A percentile compares a stretch with the other conserved stretches of the same genome.
Conservation (phyloP, 2,113 vertebrate genomes). For the Paramormyrops kingsleyae region DNA sequence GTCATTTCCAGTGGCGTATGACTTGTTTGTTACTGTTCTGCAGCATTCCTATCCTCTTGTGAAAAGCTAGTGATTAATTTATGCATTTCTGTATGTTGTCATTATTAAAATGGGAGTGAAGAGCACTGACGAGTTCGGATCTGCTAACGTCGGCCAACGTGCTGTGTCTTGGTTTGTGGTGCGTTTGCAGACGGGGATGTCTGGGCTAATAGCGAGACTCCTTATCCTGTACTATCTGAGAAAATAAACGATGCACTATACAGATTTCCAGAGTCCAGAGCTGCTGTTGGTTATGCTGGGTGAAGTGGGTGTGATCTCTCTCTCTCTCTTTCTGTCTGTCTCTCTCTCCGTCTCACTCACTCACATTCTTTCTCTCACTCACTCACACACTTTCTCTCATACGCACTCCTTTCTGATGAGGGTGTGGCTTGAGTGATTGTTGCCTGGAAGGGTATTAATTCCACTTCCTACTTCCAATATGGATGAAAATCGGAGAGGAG, state of each 20-base stretch:
- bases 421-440: background rate
- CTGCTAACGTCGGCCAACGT: conserved; percentile 65
- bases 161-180: conserved; percentile 59
- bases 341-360: background rate
- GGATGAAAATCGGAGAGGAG: background rate
- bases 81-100: conserved; percentile 85
- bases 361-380: background rate
- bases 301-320: background rate
- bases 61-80: conserved; percentile 92
- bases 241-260: conserved; percentile 58
- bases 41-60: conserved; percentile 68
- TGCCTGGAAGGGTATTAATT: background rate
- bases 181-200: conserved; percentile 60
- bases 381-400: background rate
- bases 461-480: background rate
- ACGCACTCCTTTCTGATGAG: background rate
- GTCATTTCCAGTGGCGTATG: conserved; percentile 47
- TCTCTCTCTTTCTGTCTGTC: background rate
- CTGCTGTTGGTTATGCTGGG: background rate
- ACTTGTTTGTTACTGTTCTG: conserved; percentile 65
- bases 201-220: conserved; percentile 46
- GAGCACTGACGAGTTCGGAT: conserved; percentile 31
- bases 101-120: conserved; percentile 47
- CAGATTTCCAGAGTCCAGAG: background rate
- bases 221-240: conserved; percentile 55